A percentile compares a stretch with the other conserved stretches of the same genome.
phyloP scores from a whole-genome alignment of 2,113 vertebrate genomes.

The Serranochromis macrocephalus region DNA sequence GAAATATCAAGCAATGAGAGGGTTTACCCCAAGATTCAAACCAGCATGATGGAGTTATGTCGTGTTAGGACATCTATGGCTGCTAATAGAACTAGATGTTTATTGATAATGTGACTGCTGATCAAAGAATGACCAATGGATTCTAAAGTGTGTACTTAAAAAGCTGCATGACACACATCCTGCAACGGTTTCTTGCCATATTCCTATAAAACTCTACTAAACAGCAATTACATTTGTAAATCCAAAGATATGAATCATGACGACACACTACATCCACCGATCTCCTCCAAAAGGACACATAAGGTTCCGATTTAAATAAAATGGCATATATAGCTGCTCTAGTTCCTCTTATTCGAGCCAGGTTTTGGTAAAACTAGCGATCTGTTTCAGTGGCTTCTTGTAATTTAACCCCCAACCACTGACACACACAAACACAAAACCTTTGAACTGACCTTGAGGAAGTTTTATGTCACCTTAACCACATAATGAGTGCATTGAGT shows the following conservation, averaged over 20 bases:
- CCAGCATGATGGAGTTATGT: not conserved
- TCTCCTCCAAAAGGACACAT: not conserved
- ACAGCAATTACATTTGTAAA: not conserved
- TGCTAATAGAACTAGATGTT: not conserved
- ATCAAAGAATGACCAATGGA: not conserved
- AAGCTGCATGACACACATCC: not conserved
- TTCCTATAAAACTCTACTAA: not conserved
- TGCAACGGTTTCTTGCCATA: not conserved
- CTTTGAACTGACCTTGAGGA: constrained; percentile 50
- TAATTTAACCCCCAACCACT: constrained; percentile 37
- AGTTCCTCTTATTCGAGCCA: not conserved
- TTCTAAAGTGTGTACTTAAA: not conserved
- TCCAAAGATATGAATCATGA: not conserved
- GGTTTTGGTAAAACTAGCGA: not conserved
- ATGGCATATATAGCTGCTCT: not conserved
- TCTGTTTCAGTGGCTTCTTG: constrained; percentile 40
- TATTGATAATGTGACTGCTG: not conserved
- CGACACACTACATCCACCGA: not conserved
- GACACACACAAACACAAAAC: constrained; percentile 43
- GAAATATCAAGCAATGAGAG: not conserved
- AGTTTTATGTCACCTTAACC: not conserved
- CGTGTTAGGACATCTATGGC: rapidly evolving
- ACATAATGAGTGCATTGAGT: not conserved
- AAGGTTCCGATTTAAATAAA: not conserved
- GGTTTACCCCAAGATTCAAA: not conserved